Percentiles rank a stretch among this genome's conserved stretches.
phyloP scores from a whole-genome alignment of 2,888 invertebrate genomes.

The Brachycybe producta region DNA sequence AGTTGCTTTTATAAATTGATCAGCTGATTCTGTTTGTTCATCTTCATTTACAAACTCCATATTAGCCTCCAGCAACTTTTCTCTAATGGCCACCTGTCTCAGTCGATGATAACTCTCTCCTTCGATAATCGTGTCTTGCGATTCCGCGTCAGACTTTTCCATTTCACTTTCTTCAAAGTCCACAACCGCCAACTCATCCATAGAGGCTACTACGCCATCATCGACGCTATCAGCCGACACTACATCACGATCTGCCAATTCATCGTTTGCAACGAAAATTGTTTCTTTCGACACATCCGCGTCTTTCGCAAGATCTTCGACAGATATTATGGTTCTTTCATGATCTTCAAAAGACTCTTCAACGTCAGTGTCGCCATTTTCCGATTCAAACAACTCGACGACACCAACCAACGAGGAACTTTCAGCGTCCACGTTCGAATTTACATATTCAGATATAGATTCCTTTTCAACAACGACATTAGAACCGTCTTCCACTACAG shows the following conservation, averaged over 20 bases:
- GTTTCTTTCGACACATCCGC: too few species aligned
- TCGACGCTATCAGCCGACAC: neutral
- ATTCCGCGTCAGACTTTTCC: constrained; percentile 24
- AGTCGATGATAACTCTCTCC: constrained; percentile 23
- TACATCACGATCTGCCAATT: neutral
- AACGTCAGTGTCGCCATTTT: neutral
- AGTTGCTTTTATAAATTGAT: neutral
- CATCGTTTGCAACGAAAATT: too few species aligned
- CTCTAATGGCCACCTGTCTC: constrained; percentile 23
- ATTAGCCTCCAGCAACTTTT: constrained; percentile 26
- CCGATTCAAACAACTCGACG: neutral
- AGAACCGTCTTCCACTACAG: neutral
- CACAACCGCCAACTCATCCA: neutral
- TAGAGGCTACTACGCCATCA: too few species aligned
- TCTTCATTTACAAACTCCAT: constrained; percentile 24
- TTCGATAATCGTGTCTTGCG: constrained; percentile 26
- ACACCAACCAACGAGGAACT: neutral
- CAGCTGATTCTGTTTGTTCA: neutral
- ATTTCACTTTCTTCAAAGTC: neutral
- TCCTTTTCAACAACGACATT: neutral
- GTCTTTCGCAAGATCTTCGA: too few species aligned
- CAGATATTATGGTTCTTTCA: too few species aligned
- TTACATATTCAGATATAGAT: neutral
- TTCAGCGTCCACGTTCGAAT: neutral
- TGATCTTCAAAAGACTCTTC: neutral